phyloP scores from a whole-genome alignment of 2,113 vertebrate genomes.

The Sinocyclocheilus rhinocerous region DNA sequence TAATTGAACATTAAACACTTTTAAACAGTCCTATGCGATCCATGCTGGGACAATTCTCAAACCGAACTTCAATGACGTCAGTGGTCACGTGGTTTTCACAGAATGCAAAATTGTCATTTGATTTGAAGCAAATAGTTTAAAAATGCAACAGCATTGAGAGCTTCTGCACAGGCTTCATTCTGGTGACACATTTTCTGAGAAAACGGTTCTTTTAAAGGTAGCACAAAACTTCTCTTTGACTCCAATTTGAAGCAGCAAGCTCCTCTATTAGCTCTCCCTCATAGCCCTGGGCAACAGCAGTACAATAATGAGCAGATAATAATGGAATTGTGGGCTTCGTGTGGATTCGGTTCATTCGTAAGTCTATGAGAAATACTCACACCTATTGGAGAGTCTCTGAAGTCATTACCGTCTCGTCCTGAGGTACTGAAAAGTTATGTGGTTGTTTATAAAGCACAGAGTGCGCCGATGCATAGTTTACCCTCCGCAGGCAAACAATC shows the following conservation, averaged over 20 bases:
- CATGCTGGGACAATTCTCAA: too few relatives aligned
- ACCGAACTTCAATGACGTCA: too few relatives aligned
- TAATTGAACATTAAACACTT: too few relatives aligned
- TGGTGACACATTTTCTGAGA: background rate
- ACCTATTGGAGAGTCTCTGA: background rate
- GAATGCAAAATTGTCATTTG: too few relatives aligned
- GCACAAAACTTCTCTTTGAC: background rate
- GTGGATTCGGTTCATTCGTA: constrained; percentile 1
- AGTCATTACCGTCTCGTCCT: background rate
- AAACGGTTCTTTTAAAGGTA: background rate
- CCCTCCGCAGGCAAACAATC: background rate
- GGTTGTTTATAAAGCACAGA: background rate
- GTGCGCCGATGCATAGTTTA: background rate
- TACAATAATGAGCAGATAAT: constrained; percentile 32
- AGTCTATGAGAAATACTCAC: background rate
- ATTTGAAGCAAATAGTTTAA: background rate
- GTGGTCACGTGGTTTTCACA: too few relatives aligned
- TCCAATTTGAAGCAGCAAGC: background rate
- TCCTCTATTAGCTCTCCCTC: background rate
- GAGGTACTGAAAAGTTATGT: background rate
- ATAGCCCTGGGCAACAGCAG: background rate
- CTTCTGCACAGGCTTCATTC: background rate
- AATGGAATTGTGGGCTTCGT: constrained; percentile 2
- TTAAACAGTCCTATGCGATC: too few relatives aligned
- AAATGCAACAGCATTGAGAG: constrained; percentile 11